Conservation (phyloP, 2,113 vertebrate species). For the Terrapene triunguis region DNA sequence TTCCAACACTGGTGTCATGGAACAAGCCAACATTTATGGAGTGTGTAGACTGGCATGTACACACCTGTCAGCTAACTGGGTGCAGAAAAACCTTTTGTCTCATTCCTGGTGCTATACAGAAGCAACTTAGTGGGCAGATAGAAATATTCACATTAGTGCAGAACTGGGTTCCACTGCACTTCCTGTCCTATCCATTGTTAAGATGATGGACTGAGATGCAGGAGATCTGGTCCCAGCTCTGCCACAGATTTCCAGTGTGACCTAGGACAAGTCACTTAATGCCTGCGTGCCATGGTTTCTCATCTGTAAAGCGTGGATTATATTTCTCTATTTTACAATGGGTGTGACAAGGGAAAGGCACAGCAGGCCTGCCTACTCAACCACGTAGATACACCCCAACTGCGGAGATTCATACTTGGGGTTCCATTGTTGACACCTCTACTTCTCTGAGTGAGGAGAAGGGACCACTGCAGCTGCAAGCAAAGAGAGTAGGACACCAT, state of each 20-base stretch:
- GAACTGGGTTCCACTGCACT: not conserved
- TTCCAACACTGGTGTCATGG: not conserved
- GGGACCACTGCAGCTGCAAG: not conserved
- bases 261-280: not conserved
- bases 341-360: not conserved
- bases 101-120: not conserved
- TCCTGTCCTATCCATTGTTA: not conserved
- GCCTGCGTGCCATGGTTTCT: not conserved
- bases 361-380: not conserved
- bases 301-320: not conserved
- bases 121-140: not conserved
- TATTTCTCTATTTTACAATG: not conserved
- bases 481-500: not conserved
- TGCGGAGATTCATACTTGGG: no score
- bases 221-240: not conserved
- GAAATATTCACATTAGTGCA: accelerated
- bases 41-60: accelerated
- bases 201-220: not conserved
- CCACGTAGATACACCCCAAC: not conserved
- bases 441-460: not conserved
- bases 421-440: not conserved
- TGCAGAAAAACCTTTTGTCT: not conserved
- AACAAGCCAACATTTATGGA: not conserved
- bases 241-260: not conserved
- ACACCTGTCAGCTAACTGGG: not conserved